Conservation (phyloP, 1,140 invertebrate genomes). For the Chironomus striatipennis region DNA sequence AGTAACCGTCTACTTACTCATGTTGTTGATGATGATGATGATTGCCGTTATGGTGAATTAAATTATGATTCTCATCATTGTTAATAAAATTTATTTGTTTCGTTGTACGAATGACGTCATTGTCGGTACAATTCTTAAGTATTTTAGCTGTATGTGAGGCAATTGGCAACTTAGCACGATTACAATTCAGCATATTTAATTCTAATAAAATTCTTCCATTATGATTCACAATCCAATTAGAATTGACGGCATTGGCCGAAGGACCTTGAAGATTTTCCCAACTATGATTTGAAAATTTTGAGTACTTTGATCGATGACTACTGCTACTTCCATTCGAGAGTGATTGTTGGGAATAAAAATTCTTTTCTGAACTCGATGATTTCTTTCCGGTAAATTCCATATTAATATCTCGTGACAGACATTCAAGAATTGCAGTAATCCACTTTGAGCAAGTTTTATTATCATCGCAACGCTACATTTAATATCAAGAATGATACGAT, state of each 20-base stretch:
- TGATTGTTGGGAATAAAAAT: background rate
- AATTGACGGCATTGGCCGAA: background rate
- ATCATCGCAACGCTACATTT: conserved; percentile 29
- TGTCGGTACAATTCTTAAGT: conserved; percentile 1
- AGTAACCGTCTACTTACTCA: too few relatives aligned
- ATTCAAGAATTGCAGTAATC: conserved; percentile 29
- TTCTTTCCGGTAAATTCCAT: background rate
- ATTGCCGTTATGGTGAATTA: background rate
- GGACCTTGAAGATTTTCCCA: conserved; percentile 21
- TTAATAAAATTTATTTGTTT: conserved; percentile 4
- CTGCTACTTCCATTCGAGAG: background rate
- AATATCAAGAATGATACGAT: too few relatives aligned
- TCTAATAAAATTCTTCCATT: conserved; percentile 21
- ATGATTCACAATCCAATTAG: conserved; percentile 19
- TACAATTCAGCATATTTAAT: background rate
- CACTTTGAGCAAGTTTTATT: conserved; percentile 28
- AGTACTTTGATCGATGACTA: conserved; percentile 18
- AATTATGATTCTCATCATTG: conserved; percentile 12
- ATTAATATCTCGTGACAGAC: conserved; percentile 20
- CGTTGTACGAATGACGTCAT: conserved; percentile 10
- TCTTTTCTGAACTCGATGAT: background rate
- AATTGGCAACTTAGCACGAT: conserved; percentile 7
- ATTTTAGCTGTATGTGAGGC: background rate
- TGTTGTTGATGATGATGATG: background rate
- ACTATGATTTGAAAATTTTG: background rate